Evolutionary conservation across 2,888 invertebrate genomes (phyloP), one percentile per base, ranked within the genome.

Genomic region (Amaurobius ferox): DNA sequence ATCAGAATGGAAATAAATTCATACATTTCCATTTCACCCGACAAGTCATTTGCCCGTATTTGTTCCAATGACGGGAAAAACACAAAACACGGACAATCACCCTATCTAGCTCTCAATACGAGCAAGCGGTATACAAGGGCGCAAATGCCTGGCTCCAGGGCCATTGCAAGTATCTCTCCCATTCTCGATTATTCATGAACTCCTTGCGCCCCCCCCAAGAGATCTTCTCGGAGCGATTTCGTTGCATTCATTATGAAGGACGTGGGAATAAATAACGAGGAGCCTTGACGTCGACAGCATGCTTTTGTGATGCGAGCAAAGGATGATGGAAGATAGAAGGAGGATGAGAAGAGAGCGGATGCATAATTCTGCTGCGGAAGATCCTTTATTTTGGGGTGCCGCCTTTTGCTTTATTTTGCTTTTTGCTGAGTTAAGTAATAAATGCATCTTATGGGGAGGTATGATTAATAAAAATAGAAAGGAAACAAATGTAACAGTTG

Each of bases 251-350:
- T 62, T 62, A 62, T n/a, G 62, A 62, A 26, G 28, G 62, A 62
- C 62, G 23, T 26, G 62, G 62, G 62, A 62, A 62, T 62, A 62
- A 62, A 62, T 62, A 62, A 62, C 62, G 62, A 62, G 62, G 9
- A 26, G 62, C 62, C 62, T 62, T 28, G 62, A 62, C 62, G 62
- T 62, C 62, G 62, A 62, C 62, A 62, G 62, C 62, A 19, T 62
- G 62, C 62, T 62, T 62, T 62, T 62, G 28, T 62, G 62, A 62
- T 28, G 62, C 62, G 62, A n/a, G n/a, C n/a, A n/a, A n/a, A n/a
- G n/a, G n/a, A 61, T 61, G 61, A 62, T 28, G 62, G 62, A 62
- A 62, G 62, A 62, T 28, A 6, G 26, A n/a, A n/a, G n/a, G n/a
- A n/a, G n/a, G n/a, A n/a, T n/a, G n/a, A n/a, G n/a, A n/a, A n/a